These are phyloP conservation scores for Odocoileus virginianus DNA, from an alignment of 2,113 vertebrate species.

Conservation along the genomic window DNA sequence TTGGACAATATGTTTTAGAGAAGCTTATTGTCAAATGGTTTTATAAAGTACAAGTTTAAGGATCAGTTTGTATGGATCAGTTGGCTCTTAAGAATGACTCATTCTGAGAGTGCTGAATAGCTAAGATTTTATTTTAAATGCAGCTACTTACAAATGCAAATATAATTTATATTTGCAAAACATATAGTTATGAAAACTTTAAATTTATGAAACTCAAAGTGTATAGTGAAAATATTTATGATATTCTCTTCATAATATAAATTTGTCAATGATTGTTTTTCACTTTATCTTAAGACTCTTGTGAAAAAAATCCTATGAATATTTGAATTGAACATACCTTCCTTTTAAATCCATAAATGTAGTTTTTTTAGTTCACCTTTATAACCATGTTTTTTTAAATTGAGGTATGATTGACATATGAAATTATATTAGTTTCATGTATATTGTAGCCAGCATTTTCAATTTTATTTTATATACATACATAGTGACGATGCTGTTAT, in stretches of 20 bases:
- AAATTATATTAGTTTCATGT: background rate
- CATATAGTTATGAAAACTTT: background rate
- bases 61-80: background rate
- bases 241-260: background rate
- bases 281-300: background rate
- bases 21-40: background rate
- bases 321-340: background rate
- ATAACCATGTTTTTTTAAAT: background rate
- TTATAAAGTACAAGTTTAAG: background rate
- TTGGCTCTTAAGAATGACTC: background rate
- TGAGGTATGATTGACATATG: background rate
- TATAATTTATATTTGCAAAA: background rate
- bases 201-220: background rate
- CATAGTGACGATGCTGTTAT: background rate
- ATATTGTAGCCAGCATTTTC: background rate
- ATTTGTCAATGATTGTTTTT: background rate
- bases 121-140: background rate
- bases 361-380: conserved; percentile 34
- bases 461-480: background rate
- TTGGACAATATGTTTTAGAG: background rate
- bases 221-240: background rate
- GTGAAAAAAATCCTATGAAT: background rate
- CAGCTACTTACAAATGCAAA: conserved; percentile 5
- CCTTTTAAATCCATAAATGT: background rate
- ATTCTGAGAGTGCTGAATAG: background rate